These are phyloP conservation scores for Malurus alboscapulatus DNA, from an alignment of 2,113 vertebrate species.

Conservation along the genomic window DNA sequence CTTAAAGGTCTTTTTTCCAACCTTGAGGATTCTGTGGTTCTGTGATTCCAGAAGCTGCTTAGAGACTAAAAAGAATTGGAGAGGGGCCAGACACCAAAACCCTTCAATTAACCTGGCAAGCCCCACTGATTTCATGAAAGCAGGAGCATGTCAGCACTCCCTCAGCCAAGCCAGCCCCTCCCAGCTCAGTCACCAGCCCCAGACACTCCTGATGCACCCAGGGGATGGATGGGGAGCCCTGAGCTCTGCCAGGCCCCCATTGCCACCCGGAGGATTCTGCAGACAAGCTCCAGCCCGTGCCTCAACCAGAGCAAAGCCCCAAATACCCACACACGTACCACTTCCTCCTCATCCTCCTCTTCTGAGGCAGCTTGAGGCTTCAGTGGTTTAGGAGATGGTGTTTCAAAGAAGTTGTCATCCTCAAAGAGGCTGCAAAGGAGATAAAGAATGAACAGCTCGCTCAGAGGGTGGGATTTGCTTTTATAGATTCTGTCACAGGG, in stretches of 20 bases:
- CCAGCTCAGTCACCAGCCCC: neutral
- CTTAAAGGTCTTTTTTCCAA: neutral
- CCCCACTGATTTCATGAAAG: neutral
- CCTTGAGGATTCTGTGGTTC: neutral
- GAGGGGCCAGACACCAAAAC: neutral
- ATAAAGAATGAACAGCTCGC: neutral
- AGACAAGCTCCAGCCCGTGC: neutral
- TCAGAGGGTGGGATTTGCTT: neutral
- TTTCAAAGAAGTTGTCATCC: conserved; percentile 67
- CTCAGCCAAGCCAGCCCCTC: neutral
- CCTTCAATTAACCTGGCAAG: neutral
- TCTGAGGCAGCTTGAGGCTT: conserved; percentile 47
- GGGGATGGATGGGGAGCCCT: neutral
- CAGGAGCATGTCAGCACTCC: neutral
- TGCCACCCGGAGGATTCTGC: neutral
- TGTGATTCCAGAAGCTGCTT: neutral
- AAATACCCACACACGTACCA: conserved; percentile 74
- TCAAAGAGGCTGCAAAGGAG: conserved; percentile 61
- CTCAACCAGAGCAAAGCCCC: neutral
- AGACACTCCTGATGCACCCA: neutral
- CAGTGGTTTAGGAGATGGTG: conserved; percentile 32
- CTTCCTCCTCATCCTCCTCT: conserved; percentile 94
- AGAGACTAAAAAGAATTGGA: neutral
- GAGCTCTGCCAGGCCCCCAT: neutral
- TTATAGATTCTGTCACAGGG: neutral